Evolutionary conservation across 2,888 invertebrate genomes (phyloP).

Genomic region (Autographa pulchrina): DNA sequence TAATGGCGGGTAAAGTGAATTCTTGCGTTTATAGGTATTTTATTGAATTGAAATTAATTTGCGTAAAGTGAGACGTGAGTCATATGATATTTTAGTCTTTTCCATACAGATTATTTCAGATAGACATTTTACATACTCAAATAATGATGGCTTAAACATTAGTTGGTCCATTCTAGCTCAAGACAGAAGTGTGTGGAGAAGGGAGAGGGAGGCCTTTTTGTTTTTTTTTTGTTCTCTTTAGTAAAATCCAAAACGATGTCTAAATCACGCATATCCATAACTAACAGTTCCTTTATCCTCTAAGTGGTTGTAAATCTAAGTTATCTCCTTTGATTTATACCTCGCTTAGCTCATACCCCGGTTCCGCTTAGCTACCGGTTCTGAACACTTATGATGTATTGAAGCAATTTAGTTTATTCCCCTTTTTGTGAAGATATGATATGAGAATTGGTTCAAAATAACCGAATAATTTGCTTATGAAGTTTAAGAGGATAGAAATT

Average conservation of each 20-base stretch:
- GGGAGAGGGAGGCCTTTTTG: no score
- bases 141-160: no score
- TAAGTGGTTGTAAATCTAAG: conserved; percentile 56
- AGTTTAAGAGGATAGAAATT: conserved; percentile 49
- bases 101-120: no score
- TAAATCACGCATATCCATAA: conserved; percentile 37
- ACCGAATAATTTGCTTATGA: conserved; percentile 55
- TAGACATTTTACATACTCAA: no score
- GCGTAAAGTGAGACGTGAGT: not conserved
- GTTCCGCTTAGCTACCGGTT: conserved; percentile 30
- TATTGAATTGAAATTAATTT: not conserved
- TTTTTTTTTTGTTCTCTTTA: no score
- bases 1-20: not conserved
- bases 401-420: conserved; percentile 68
- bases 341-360: conserved; percentile 36
- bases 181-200: no score
- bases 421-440: conserved; percentile 58
- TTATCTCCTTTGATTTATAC: conserved; percentile 50
- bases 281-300: conserved; percentile 43
- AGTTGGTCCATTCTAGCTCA: no score
- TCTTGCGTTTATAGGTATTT: not conserved
- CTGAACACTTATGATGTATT: conserved; percentile 63
- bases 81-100: not conserved
- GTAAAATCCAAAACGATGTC: conserved; percentile 19
- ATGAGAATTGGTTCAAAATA: conserved; percentile 65